These are phyloP conservation scores for Donacobius atricapilla DNA, from an alignment of 2,113 vertebrate genomes.

Conservation along the genomic window DNA sequence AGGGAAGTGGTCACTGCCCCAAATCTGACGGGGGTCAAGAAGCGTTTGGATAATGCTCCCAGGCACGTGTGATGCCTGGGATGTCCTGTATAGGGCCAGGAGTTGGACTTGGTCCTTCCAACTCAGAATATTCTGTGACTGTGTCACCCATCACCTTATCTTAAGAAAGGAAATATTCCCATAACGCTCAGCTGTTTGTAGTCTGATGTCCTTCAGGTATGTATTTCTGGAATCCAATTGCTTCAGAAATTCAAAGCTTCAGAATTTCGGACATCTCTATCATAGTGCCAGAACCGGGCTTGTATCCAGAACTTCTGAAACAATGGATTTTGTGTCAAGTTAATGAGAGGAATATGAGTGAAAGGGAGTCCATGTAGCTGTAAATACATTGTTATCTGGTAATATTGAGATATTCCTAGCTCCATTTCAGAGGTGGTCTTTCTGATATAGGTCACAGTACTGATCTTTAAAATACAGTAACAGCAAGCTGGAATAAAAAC, in stretches of 20 bases:
- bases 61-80: no score
- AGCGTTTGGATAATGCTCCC: accelerated
- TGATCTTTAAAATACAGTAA: neutral
- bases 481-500: neutral
- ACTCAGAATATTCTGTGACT: neutral
- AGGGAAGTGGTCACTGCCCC: neutral
- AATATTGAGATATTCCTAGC: neutral
- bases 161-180: neutral
- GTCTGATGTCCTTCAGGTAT: neutral
- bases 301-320: neutral
- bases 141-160: neutral
- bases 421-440: neutral
- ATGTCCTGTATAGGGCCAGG: neutral
- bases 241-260: neutral
- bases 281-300: neutral
- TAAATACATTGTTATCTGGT: neutral
- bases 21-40: neutral
- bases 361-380: neutral
- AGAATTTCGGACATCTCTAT: neutral
- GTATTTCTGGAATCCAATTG: neutral
- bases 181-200: neutral
- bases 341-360: neutral
- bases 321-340: neutral
- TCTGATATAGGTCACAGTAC: neutral
- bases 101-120: accelerated